These are phyloP conservation scores for Synanthedon andrenaeformis DNA, from an alignment of 2,888 invertebrate species.

Conservation along the genomic window DNA sequence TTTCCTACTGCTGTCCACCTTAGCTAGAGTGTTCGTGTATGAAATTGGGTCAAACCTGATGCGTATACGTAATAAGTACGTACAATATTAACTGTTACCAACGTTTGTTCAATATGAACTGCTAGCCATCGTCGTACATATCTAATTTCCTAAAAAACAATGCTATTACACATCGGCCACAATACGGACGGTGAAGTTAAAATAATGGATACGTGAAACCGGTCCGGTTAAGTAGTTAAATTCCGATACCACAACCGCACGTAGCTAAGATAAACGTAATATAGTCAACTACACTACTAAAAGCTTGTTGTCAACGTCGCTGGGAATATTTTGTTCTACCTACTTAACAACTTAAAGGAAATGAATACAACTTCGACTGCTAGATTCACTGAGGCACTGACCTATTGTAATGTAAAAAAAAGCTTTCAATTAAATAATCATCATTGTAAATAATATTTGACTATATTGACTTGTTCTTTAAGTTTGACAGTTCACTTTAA, in stretches of 20 bases:
- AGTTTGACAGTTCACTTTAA: too few relatives aligned
- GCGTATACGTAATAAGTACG: not conserved
- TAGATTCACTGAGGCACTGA: too few relatives aligned
- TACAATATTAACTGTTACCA: not conserved
- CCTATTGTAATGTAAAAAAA: too few relatives aligned
- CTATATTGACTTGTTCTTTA: too few relatives aligned
- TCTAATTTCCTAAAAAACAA: not conserved
- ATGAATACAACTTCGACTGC: too few relatives aligned
- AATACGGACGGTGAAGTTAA: not conserved
- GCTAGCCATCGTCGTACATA: not conserved
- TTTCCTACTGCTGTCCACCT: not conserved
- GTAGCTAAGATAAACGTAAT: too few relatives aligned
- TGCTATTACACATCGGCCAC: not conserved
- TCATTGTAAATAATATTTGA: too few relatives aligned
- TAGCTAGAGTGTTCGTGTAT: not conserved
- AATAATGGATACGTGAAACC: conserved; percentile 25
- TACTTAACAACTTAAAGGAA: too few relatives aligned
- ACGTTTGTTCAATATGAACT: not conserved
- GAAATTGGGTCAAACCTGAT: not conserved
- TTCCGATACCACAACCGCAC: not conserved
- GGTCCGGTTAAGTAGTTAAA: conserved; percentile 16
- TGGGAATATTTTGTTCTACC: not conserved
- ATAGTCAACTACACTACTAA: not conserved
- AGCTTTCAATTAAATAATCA: too few relatives aligned
- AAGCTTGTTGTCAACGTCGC: not conserved